Evolutionary conservation across 2,888 invertebrate genomes (phyloP).

Genomic region (Seira sanloemensis): DNA sequence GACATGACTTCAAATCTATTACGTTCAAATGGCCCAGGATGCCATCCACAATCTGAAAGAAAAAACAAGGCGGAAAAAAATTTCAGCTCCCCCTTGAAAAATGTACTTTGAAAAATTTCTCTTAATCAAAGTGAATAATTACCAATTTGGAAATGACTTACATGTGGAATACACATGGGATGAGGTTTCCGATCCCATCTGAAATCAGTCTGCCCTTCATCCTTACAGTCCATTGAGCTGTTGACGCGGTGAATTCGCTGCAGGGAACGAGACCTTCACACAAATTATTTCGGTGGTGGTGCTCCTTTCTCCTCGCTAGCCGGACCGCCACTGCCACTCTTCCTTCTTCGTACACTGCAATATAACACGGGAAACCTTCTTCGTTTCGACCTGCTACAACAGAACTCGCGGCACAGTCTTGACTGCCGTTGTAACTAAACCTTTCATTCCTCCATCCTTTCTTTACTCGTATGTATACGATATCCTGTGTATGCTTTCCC

Average conservation of each 20-base stretch:
- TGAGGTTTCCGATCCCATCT: constrained; percentile 64
- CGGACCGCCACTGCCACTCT: constrained; percentile 40
- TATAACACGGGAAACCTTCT: neutral
- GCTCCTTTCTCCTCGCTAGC: neutral
- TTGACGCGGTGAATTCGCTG: no score
- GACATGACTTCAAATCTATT: constrained; percentile 54
- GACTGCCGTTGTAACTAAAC: no score
- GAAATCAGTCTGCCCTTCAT: constrained; percentile 51
- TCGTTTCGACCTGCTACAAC: constrained; percentile 4
- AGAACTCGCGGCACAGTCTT: neutral
- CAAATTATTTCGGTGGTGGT: no score
- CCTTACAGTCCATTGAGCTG: constrained; percentile 44
- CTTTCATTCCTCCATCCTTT: neutral
- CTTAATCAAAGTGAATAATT: neutral
- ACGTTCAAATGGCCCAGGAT: constrained; percentile 51
- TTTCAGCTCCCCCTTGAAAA: no score
- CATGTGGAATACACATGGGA: constrained; percentile 68
- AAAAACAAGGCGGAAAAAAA: constrained; percentile 24
- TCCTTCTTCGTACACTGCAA: constrained; percentile 2
- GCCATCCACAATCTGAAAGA: constrained; percentile 59
- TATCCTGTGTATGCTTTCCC: no score
- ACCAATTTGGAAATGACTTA: constrained; percentile 38
- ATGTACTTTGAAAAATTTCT: constrained; percentile 7
- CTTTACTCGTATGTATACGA: no score
- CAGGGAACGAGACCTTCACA: no score